Base-by-base conservation (phyloP, 2,888 invertebrate species). In the Apamea anceps region DNA sequence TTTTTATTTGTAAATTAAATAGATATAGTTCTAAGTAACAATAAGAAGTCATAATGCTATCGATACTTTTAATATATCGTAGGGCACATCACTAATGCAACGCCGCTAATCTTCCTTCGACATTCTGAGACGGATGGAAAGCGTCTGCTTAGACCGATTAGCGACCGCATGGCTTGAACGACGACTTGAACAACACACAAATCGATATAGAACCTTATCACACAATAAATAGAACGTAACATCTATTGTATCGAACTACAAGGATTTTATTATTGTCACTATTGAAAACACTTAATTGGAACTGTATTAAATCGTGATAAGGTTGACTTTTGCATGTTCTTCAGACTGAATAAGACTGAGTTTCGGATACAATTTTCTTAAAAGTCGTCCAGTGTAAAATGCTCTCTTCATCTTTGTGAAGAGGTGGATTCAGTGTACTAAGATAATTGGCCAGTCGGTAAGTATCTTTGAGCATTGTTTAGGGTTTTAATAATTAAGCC, bases 131-230 rank as follows among this genome's bases (percentile, higher is more conserved):
- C 88, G 88, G 89, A 90, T 89, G 86, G 89, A 85, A 91, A 89
- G 85, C 88, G 86, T 88, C 89, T 88, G 91, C 91, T 91, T 90
- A 89, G 86, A 84, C 88, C 88, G 91, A 92, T 91, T 91, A 91
- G 87, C 85, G 81, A 85, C 88, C 86, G 86, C 87, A 88, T 82
- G 75, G 70, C 57, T n/a, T n/a, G 57, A 60, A 60, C 12, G 12
- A n/a, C 57, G 57, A 77, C 77, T 82, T 76, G 75, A 72, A 51
- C 60, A 54, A 67, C 48, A 74, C 77, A 79, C n/a, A 42, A 75
- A 80, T 65, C 65, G n/a, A 87, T 75, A 88, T 54, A 72, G 71
- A 63, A 76, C 83, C 79, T 75, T 88, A 80, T 68, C 18, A 0
- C 10, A 48, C 18, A 48, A 63, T 8, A 15, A 65, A 71, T 87